Evolutionary conservation across 2,797 vertebrate species (phyloP).

Genomic region (Coranthus polyacanthus): DNA sequence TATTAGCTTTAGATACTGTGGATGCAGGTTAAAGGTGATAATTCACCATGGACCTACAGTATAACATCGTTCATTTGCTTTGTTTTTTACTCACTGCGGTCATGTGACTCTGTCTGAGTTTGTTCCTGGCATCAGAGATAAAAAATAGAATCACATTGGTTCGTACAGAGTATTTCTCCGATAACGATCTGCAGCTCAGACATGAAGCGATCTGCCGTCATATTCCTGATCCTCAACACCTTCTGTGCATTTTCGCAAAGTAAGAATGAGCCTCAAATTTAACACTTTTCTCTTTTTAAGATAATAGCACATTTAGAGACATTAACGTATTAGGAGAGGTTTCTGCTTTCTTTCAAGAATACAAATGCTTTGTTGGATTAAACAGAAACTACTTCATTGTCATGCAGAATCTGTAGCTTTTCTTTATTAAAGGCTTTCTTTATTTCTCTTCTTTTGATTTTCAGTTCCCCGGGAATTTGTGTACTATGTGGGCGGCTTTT

Average conservation of each 20-base stretch:
- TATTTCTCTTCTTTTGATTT: slow-evolving; percentile 12
- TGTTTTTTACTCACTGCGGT: not conserved
- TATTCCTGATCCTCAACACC: slow-evolving; percentile 34
- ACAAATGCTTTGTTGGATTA: no score
- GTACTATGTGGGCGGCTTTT: slow-evolving; percentile 38
- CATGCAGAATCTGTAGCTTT: no score
- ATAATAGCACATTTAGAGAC: not conserved
- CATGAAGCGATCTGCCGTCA: slow-evolving; percentile 19
- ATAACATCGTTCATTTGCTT: no score
- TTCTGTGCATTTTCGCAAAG: slow-evolving; percentile 32
- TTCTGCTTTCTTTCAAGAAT: no score
- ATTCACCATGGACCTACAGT: no score
- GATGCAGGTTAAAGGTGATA: no score
- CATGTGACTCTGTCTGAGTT: not conserved
- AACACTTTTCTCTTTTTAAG: not conserved
- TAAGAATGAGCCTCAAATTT: slow-evolving; percentile 15
- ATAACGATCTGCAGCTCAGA: not conserved
- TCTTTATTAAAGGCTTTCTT: no score
- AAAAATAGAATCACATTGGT: not conserved
- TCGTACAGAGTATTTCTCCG: not conserved
- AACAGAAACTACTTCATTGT: no score
- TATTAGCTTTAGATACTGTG: no score
- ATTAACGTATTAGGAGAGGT: no score
- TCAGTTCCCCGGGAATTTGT: slow-evolving; percentile 33
- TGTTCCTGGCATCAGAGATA: not conserved